Evolutionary conservation across 1,140 invertebrate species (phyloP), one percentile per base, ranked within the genome.

Genomic region (Drosophila pachea): DNA sequence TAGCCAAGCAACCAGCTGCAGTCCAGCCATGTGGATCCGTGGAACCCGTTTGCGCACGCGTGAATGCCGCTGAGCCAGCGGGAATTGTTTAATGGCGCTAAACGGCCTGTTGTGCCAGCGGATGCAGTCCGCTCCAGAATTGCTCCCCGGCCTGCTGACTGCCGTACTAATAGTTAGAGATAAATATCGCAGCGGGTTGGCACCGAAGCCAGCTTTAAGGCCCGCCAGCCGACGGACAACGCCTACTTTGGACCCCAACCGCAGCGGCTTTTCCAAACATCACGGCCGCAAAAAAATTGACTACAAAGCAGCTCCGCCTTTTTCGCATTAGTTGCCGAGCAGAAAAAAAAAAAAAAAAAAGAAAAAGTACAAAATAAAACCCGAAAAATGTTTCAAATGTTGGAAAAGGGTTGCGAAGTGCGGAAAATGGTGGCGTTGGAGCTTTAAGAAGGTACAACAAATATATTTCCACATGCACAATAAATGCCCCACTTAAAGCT

Each of bases 51-150:
- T 86, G 81, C 81, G 81, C 81, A 86, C 81, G 81, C 81, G 81
- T 86, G 81, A 86, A 86, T 86, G 81, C 82, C 82, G 59, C 74
- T 81, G 81, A 77, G 82, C 81, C 81, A 86, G 82, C 81, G 81
- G 81, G 81, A 86, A 86, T 86, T 86, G 81, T 86, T 74, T 74
- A 72, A 74, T 86, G 81, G 81, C 81, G 81, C 81, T 86, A 86
- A 86, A 86, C 82, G 74, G 81, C 77, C 81, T 86, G 81, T 84
- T 77, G 81, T 72, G 76, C 65, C 79, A 67, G 62, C 69, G 52
- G 42, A 63, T 49, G 63, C 60, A 36, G 60, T 58, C 38, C 61
- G 32, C 36, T 48, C 54, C 48, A 52, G 55, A 55, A 55, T 40
- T 48, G 47, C 42, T 54, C 52, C 35, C 54, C 68, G 56, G 53